Evolutionary conservation across 2,888 invertebrate genomes (phyloP), one percentile per base, ranked within the genome.

Genomic region (Fabriciana adippe): DNA sequence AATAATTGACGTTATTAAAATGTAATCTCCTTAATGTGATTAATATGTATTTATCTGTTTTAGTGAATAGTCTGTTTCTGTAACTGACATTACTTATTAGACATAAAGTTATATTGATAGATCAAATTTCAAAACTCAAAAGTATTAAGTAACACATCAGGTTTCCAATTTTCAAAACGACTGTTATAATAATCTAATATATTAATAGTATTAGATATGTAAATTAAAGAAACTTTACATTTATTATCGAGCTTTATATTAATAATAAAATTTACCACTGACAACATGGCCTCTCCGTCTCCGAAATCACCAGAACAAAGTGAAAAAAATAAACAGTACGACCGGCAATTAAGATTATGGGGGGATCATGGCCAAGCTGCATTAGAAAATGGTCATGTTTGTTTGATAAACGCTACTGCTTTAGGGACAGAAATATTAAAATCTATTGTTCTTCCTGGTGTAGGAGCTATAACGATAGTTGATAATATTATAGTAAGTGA

Each of bases 301-400:
- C 95, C 95, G 8, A 95, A 95, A 83, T 95, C 95, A n/a, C 95
- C 95, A 13, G 95, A 95, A 79, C 95, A 95, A 81, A 94, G 94
- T 73, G 96, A 96, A 79, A 96, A 95, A 85, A 94, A 93, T 73
- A 95, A 95, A 82, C 96, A 96, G 90, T 97, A 97, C 81, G 97
- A 97, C 87, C 93, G 97, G 78, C 97, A 97, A 87, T 90, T 97
- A 70, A 97, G 98, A 82, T 93, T 99, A 78, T 99, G 99, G 99
- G 99, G 99, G 72, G 99, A 99, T 84, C 98, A 99, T 89, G 99
- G 99, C 0, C 99, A 99, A 90, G 89, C 94, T 73, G 94, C 97
- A 4, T 92, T 99, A 67, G 99, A 99, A 93, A 94, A 94, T 72
- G 96, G 98, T 16, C 96, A 97, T 84, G 95, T 99, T 76, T 99